phyloP scores from a whole-genome alignment of 2,888 invertebrate genomes.

The Zaprionus bogoriensis region DNA sequence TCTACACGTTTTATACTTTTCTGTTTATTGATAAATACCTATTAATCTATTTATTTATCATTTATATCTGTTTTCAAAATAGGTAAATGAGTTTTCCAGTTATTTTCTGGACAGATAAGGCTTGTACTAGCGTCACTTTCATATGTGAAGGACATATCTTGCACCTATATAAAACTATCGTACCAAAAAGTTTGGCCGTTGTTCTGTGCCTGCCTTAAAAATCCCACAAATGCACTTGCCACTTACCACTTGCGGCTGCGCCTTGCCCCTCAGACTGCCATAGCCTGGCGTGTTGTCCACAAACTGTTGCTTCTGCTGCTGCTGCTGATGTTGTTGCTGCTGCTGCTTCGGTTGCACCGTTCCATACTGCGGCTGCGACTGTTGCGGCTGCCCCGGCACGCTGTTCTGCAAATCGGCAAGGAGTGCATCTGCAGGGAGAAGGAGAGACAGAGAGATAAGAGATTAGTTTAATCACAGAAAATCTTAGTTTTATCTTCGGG shows the following conservation, averaged over 20 bases:
- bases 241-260: constrained; percentile 87
- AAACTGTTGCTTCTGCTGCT: constrained; percentile 70
- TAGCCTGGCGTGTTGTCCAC: constrained; percentile 84
- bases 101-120: too few relatives aligned
- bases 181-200: too few relatives aligned
- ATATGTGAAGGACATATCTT: too few relatives aligned
- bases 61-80: too few relatives aligned
- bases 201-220: too few relatives aligned
- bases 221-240: background rate
- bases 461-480: background rate
- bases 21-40: too few relatives aligned
- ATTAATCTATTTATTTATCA: too few relatives aligned
- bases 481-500: background rate
- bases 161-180: background rate
- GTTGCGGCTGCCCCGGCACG: constrained; percentile 87
- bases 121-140: too few relatives aligned
- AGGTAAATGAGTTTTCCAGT: too few relatives aligned
- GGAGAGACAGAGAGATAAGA: background rate
- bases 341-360: constrained; percentile 55
- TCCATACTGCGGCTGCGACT: constrained; percentile 79
- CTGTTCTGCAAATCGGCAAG: constrained; percentile 98
- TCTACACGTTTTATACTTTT: too few relatives aligned
- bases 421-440: constrained; percentile 90
- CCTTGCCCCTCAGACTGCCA: constrained; percentile 90
- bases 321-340: constrained; percentile 52